phyloP scores from a whole-genome alignment of 2,888 invertebrate genomes.

The Heliconius aoede region DNA sequence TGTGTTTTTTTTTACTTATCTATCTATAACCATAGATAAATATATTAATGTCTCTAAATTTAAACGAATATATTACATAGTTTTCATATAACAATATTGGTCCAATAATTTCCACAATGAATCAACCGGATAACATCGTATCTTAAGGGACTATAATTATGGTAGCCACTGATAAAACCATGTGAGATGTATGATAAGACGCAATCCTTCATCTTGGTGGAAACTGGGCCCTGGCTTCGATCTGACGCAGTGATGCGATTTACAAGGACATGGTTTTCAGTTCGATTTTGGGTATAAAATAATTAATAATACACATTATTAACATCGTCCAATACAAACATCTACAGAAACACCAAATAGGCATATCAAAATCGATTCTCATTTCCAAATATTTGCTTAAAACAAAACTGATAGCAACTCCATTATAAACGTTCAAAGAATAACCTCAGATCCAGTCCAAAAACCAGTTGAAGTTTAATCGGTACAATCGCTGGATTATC shows the following conservation, averaged over 20 bases:
- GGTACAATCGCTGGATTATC: conserved; percentile 71
- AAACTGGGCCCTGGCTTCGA: background rate
- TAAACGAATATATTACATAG: background rate
- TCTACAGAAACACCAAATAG: conserved; percentile 4
- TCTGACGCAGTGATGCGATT: background rate
- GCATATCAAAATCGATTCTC: conserved; percentile 17
- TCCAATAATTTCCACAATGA: conserved; percentile 23
- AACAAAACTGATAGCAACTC: conserved; percentile 39
- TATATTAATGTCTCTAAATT: background rate
- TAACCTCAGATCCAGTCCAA: conserved; percentile 53
- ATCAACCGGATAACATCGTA: conserved; percentile 38
- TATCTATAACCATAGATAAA: too few relatives aligned
- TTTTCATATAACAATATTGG: conserved; percentile 16
- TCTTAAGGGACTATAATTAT: conserved; percentile 40
- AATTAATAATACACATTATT: background rate
- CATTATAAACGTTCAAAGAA: conserved; percentile 41
- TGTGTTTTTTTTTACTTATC: too few relatives aligned
- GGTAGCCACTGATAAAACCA: conserved; percentile 19
- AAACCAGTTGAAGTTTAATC: conserved; percentile 66
- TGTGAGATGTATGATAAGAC: conserved; percentile 26
- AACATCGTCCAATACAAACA: background rate
- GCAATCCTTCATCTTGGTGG: conserved; percentile 25
- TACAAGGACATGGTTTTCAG: background rate
- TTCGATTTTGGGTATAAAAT: background rate
- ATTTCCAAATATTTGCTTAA: conserved; percentile 26